These are phyloP conservation scores for Lacerta viridis DNA, from an alignment of 2,797 vertebrate genomes.

Conservation along the genomic window DNA sequence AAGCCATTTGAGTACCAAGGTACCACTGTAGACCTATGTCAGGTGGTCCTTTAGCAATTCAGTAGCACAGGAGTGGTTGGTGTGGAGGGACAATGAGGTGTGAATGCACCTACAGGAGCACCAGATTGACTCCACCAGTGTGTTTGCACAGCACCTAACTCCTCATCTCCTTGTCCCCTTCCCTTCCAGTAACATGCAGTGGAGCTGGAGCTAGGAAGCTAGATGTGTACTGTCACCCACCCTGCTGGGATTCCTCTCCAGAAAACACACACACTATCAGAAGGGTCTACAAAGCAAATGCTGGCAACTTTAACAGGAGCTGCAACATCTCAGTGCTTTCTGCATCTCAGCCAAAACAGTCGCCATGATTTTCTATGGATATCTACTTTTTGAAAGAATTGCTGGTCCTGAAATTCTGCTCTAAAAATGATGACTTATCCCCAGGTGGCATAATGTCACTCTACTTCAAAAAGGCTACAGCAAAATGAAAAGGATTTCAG, in stretches of 20 bases:
- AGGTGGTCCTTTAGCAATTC: too few relatives aligned
- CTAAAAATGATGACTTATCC: conserved; percentile 13
- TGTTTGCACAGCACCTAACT: too few relatives aligned
- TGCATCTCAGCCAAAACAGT: not conserved
- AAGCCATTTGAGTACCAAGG: too few relatives aligned
- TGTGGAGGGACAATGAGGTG: too few relatives aligned
- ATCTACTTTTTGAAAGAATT: not conserved
- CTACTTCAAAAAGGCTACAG: not conserved
- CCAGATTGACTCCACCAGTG: too few relatives aligned
- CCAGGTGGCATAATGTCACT: not conserved
- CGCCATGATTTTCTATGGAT: not conserved
- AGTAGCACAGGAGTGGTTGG: too few relatives aligned
- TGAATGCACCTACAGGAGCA: too few relatives aligned
- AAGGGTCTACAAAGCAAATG: not conserved
- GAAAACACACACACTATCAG: not conserved
- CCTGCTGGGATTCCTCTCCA: not conserved
- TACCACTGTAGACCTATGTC: too few relatives aligned
- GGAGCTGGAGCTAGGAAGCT: too few relatives aligned
- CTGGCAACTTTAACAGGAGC: not conserved
- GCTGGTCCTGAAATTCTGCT: not conserved
- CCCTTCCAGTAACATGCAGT: too few relatives aligned
- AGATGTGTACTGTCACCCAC: too few relatives aligned
- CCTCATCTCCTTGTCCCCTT: too few relatives aligned
- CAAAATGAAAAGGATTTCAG: not conserved
- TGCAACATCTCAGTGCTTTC: not conserved